phyloP scores from a whole-genome alignment of 2,113 vertebrate genomes.

The Opisthocomus hoazin region DNA sequence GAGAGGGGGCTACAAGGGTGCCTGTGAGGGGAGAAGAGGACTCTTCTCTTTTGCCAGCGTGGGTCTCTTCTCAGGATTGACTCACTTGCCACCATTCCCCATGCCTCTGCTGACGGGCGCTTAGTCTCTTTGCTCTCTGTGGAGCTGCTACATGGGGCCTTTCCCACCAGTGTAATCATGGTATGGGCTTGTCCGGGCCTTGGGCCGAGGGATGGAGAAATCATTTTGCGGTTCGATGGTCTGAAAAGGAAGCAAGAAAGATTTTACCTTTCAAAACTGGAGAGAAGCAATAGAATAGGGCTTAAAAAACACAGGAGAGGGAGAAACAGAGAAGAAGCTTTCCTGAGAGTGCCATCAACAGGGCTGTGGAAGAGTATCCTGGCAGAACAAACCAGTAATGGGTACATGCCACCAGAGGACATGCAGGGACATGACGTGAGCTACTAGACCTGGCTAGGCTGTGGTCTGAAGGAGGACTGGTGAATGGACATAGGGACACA shows the following conservation, averaged over 20 bases:
- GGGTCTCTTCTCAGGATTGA: neutral
- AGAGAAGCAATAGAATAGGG: neutral
- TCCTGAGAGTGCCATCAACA: neutral
- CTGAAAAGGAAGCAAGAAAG: conserved; percentile 42
- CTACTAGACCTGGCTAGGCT: neutral
- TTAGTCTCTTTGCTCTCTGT: neutral
- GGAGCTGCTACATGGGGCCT: conserved; percentile 10
- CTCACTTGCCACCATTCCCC: neutral
- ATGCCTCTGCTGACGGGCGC: neutral
- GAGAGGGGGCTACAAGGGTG: neutral
- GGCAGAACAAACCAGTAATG: neutral
- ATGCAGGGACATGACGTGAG: neutral
- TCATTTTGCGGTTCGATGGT: conserved; percentile 15
- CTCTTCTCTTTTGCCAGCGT: neutral
- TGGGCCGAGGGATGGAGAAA: conserved; percentile 67
- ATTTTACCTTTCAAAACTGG: neutral
- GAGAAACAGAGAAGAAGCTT: neutral
- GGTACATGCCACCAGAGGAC: neutral
- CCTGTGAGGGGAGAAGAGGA: neutral
- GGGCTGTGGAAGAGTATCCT: neutral
- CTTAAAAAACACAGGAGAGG: neutral
- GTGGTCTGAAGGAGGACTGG: neutral
- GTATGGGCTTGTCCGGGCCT: conserved; percentile 50
- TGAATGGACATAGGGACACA: neutral
- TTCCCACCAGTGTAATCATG: conserved; percentile 57